Base-by-base conservation (phyloP, 2,888 invertebrate genomes). In the Phaonia tiefii region DNA sequence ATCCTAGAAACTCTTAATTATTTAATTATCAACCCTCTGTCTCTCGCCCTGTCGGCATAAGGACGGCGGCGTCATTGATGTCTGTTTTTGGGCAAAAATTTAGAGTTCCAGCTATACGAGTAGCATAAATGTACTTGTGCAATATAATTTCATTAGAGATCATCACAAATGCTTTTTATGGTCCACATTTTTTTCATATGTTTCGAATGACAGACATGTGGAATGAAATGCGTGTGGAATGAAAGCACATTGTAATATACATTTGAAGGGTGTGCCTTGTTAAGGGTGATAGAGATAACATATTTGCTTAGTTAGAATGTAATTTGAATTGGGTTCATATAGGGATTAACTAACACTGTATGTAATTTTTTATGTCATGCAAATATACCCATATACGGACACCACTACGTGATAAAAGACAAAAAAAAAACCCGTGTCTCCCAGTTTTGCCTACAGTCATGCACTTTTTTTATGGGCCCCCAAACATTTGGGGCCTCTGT, bases 61-160 rank as follows among this genome's bases (percentile, higher is more conserved):
- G 15, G 15, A 31, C 26, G 44, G 60, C 25, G 25, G 67, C 39
- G n/a, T n/a, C n/a, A 15, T 15, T 51, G 17, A 58, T 22, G 11
- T 66, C 22, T 25, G 44, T 58, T 51, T n/a, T 5, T 63, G 39
- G 17, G 49, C 49, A 56, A 15, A 72, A 46, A 13, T 26, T 44
- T 20, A 67, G 63, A 49, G 51, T 22, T 66, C 37, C 25, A 67
- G 15, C 17, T 51, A 22, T 39, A 73, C 11, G 7, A 56, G 44
- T 15, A 46, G 15, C 17, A 8, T 49, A 20, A 11, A 46, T 54
- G 25, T 20, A 51, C 8, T 8, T 25, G 74, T 71, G 73, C n/a
- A n/a, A 74, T 71, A 80, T 80, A 80, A 80, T 80, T 80, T 80
- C 73, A 80, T 80, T 80, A 76, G 58, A 71, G 80, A 74, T 80